Evolutionary conservation across 92 coral and sea anemone genomes (phyloP).

Genomic region (Heteractis magnifica): DNA sequence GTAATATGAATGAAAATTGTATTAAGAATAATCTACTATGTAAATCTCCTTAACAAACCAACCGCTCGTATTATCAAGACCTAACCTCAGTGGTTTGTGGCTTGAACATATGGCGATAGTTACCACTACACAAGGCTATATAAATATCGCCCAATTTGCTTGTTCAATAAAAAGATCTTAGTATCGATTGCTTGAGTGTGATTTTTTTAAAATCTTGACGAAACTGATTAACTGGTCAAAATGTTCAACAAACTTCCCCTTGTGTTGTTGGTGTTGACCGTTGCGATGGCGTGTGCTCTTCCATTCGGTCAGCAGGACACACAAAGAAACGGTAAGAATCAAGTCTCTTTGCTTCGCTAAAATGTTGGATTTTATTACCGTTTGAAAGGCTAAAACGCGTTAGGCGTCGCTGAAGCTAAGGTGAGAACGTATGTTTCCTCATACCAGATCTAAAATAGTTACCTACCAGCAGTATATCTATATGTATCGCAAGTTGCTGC

Average conservation of each 20-base stretch:
- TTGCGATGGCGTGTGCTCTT: neutral
- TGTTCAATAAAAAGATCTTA: neutral
- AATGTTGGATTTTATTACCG: too few species aligned
- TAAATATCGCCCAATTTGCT: neutral
- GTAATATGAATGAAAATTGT: too few species aligned
- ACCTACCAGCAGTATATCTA: too few species aligned
- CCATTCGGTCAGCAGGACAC: conserved; percentile 3
- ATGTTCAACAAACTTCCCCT: neutral
- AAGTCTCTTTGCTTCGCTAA: neutral
- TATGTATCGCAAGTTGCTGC: too few species aligned
- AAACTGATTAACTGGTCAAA: neutral
- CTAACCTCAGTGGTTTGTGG: neutral
- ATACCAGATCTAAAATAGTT: too few species aligned
- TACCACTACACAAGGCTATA: neutral
- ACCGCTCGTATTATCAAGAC: neutral
- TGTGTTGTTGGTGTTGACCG: neutral
- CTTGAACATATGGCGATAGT: neutral
- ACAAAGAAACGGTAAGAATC: neutral
- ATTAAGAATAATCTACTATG: too few species aligned
- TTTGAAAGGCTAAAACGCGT: neutral
- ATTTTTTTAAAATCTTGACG: neutral
- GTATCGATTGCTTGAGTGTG: neutral
- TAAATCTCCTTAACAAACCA: too few species aligned
- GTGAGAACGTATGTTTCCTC: neutral
- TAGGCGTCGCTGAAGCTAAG: neutral